Percentiles rank a stretch among this genome's conserved stretches.
Evolutionary conservation across 1,140 invertebrate species (phyloP).

Genomic region (Neodiprion fabricii): DNA sequence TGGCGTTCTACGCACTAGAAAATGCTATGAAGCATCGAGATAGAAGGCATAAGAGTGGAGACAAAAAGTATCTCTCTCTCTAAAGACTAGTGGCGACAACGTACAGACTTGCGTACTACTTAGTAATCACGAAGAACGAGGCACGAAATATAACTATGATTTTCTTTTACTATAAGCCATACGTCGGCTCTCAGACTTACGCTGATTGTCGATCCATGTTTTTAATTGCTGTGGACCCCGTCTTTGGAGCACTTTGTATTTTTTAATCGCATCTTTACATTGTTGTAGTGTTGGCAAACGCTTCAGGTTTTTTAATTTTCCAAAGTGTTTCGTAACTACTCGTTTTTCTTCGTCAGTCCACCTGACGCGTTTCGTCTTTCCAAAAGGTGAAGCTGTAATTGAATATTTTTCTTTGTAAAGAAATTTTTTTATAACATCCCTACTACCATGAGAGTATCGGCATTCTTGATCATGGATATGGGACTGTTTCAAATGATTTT

Average conservation of each 20-base stretch:
- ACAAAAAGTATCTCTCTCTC: conserved; percentile 12
- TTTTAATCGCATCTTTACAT: conserved; percentile 12
- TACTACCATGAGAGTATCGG: too few species aligned
- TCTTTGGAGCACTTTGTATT: conserved; percentile 1
- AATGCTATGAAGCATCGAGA: background rate
- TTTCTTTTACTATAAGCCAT: background rate
- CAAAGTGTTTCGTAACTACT: conserved; percentile 10
- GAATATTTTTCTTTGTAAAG: background rate
- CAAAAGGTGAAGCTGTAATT: background rate
- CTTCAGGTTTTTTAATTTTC: background rate
- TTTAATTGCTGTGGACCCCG: conserved; percentile 10
- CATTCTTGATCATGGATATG: too few species aligned
- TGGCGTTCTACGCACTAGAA: conserved; percentile 18
- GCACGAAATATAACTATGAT: conserved; percentile 9
- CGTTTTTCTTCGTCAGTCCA: conserved; percentile 9
- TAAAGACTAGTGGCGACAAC: conserved; percentile 16
- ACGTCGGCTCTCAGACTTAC: background rate
- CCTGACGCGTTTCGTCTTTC: background rate
- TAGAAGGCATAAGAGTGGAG: conserved; percentile 9
- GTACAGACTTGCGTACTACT: conserved; percentile 17
- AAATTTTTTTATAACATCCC: background rate
- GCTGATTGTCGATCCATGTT: conserved; percentile 16
- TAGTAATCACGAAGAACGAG: conserved; percentile 10
- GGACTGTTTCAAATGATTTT: too few species aligned
- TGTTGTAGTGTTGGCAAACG: conserved; percentile 9